A percentile compares a stretch with the other conserved stretches of the same genome.
These are phyloP conservation scores for Temnothorax nylanderi DNA, from an alignment of 1,140 invertebrate species.

Conservation along the genomic window DNA sequence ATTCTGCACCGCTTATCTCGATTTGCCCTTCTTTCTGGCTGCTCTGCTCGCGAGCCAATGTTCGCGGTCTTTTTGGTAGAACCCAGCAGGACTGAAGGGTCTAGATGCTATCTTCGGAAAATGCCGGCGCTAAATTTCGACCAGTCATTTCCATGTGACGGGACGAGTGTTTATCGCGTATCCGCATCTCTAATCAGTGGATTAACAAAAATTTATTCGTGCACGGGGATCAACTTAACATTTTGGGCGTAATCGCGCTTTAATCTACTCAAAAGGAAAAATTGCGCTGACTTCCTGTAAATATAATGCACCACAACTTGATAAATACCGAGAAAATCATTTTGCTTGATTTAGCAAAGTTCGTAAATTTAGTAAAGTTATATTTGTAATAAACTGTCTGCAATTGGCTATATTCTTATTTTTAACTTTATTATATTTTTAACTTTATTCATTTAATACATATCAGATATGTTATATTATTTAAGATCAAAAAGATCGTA, in stretches of 20 bases:
- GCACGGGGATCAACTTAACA: background rate
- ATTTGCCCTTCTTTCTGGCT: slow-evolving; percentile 61
- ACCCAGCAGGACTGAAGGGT: background rate
- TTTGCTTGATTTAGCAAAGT: slow-evolving; percentile 26
- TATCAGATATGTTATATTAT: background rate
- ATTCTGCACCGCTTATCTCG: slow-evolving; percentile 74
- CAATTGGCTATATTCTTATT: background rate
- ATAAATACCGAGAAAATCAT: slow-evolving; percentile 16
- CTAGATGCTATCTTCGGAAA: slow-evolving; percentile 19
- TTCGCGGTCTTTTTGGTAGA: slow-evolving; percentile 19
- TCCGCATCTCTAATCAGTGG: background rate
- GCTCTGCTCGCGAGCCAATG: background rate
- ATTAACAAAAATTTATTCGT: slow-evolving; percentile 44
- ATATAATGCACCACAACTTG: background rate
- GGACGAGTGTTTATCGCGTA: slow-evolving; percentile 6
- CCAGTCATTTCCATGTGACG: slow-evolving; percentile 1
- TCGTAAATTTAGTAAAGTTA: background rate
- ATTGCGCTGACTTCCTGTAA: background rate
- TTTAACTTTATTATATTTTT: background rate
- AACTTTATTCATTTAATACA: background rate
- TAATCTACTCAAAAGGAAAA: slow-evolving; percentile 16
- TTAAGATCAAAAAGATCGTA: background rate
- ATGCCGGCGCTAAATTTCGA: slow-evolving; percentile 48
- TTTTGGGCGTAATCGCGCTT: slow-evolving; percentile 5
- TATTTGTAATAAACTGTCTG: background rate